These are phyloP conservation scores for Ferrisia virgata DNA, from an alignment of 2,888 invertebrate genomes.

Conservation along the genomic window DNA sequence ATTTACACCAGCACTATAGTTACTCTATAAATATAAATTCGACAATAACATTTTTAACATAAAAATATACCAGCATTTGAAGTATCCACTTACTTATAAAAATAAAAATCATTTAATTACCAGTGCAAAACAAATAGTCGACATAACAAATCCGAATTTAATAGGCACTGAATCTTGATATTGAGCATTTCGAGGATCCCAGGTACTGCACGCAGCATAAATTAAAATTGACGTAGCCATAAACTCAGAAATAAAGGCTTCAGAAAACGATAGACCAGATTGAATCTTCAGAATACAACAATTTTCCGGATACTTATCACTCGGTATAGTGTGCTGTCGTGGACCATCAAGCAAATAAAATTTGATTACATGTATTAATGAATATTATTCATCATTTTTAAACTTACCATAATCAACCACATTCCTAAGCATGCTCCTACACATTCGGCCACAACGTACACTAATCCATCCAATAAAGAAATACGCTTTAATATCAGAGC, in stretches of 20 bases:
- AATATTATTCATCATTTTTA: background rate
- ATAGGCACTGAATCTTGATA: conserved; percentile 53
- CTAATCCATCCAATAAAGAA: conserved; percentile 58
- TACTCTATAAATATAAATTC: conserved; percentile 58
- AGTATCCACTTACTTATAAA: background rate
- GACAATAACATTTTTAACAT: background rate
- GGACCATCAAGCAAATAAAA: background rate
- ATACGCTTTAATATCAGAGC: conserved; percentile 61
- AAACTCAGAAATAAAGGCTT: conserved; percentile 53
- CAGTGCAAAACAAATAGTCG: conserved; percentile 52
- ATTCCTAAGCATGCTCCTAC: conserved; percentile 68
- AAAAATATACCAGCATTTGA: conserved; percentile 44
- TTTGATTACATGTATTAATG: background rate
- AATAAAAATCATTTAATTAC: conserved; percentile 48
- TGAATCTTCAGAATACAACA: conserved; percentile 61
- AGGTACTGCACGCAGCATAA: conserved; percentile 53
- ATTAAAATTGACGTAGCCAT: conserved; percentile 54
- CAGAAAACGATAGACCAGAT: conserved; percentile 47
- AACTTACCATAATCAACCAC: conserved; percentile 61
- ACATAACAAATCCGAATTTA: conserved; percentile 54
- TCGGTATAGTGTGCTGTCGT: conserved; percentile 37
- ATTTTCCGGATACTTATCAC: background rate
- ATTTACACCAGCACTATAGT: conserved; percentile 70
- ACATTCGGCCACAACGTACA: conserved; percentile 65
- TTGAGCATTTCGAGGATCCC: conserved; percentile 53